These are phyloP conservation scores for Epirrhoe alternata DNA, from an alignment of 2,888 invertebrate species.

Conservation along the genomic window DNA sequence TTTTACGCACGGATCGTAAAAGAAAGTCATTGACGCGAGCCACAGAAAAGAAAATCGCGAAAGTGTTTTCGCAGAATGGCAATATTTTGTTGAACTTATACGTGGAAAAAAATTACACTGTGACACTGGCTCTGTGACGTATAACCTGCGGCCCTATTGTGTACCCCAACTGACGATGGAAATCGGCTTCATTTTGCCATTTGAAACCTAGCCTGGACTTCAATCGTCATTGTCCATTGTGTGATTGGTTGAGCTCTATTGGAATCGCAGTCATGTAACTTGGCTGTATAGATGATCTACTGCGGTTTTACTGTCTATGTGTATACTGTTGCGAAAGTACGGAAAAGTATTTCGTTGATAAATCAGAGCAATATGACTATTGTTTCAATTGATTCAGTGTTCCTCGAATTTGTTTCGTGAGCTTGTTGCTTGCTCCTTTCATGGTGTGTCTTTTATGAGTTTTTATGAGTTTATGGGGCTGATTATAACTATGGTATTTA, in stretches of 20 bases:
- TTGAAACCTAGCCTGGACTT: no score
- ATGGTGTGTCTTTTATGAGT: no score
- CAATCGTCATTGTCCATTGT: no score
- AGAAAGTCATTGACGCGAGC: conserved; percentile 37
- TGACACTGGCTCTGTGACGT: conserved; percentile 25
- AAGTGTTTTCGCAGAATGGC: background rate
- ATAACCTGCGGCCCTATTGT: no score
- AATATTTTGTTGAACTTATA: background rate
- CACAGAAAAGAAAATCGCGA: conserved; percentile 28
- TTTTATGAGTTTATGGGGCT: conserved; percentile 10
- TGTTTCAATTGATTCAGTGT: conserved; percentile 32
- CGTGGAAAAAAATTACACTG: conserved; percentile 15
- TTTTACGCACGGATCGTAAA: conserved; percentile 44
- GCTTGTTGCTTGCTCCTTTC: background rate
- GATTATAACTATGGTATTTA: background rate
- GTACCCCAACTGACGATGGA: no score
- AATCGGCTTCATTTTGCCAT: no score
- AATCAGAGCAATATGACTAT: conserved; percentile 28
- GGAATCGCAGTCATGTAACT: conserved; percentile 4
- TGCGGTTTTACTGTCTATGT: conserved; percentile 1
- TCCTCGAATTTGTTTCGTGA: conserved; percentile 10
- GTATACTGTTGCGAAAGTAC: conserved; percentile 8
- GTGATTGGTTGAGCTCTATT: conserved; percentile 20
- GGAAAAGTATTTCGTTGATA: conserved; percentile 21
- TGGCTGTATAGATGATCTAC: background rate